Evolutionary conservation across 2,113 vertebrate genomes (phyloP), one percentile per base, ranked within the genome.

Genomic region (Cyprinodon variegatus): DNA sequence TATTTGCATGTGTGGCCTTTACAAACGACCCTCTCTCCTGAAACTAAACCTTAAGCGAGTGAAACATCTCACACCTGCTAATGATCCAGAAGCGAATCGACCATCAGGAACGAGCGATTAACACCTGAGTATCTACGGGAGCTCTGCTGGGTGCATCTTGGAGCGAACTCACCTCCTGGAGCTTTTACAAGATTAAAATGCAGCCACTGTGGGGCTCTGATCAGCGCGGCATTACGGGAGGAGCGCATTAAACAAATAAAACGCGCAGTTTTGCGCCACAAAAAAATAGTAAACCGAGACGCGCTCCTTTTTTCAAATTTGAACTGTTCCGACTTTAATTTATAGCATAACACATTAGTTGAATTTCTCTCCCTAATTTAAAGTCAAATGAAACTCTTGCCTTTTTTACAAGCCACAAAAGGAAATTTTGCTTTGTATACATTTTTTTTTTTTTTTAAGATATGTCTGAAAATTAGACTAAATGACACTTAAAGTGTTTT

Each of bases 21-120:
- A 70, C 85, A 86, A 87, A 90, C 72, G 66, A 86, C 74, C 38
- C 9, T 14, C 38, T 38, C 53, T 22, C 36, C 7, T 20, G 83
- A 84, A 79, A 76, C 64, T 76, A 4, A 65, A 79, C 45, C 60
- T 68, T 29, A 6, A 59, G 48, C 2, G 46, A 36, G 39, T 63
- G 70, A 72, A 62, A 64, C 75, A 74, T 6, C 73, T 92, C 90
- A 87, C 93, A 94, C 91, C 86, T 94, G 91, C 84, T 90, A 90
- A 93, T 89, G 89, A 81, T 38, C 43, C 40, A 20, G 65, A 17
- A 81, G 77, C 38, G 84, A 53, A 72, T 86, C 74, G 79, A 63
- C 88, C 88, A 92, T 91, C 86, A 87, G 92, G 82, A 88, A 64
- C 62, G 9, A 61, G 76, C 36, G 13, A 78, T 92, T 87, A 87